Evolutionary conservation across 2,888 invertebrate species (phyloP), one percentile per base, ranked within the genome.

Genomic region (Antheraea yamamai): DNA sequence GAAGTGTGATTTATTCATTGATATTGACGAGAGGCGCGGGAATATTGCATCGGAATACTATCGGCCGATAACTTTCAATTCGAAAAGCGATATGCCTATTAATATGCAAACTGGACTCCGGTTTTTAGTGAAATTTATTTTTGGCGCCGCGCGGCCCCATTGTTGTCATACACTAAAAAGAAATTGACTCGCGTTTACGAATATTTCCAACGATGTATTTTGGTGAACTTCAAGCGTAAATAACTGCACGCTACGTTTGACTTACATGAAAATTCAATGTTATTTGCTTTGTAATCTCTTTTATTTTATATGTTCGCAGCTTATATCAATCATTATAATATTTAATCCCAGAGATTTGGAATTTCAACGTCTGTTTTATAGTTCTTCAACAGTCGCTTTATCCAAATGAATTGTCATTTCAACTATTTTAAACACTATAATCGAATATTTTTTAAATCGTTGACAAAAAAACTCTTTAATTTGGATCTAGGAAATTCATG

Each of bases 81-180:
- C 64, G 64, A 16, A 30, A 66, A 30, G 6, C 64, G 64, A 66
- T 66, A 66, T 30, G 16, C 64, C 64, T 66, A 66, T 66, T 66
- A 66, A 66, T 66, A 66, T 66, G 64, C 64, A 66, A 66, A 66
- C 30, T 66, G 64, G 26, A 26, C 30, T 30, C 30, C 30, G 30
- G 64, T 66, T 66, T 64, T 66, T 66, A 66, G 64, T 66, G 26
- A 66, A 66, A 66, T 66, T 66, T 66, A 66, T 66, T 66, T 66
- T 30, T 30, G 6, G 16, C 26, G 12, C 12, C 47, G 47, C 64
- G 26, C 64, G 0, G 30, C 4, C 14, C 16, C 61, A 23, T 61
- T 61, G 61, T 61, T n/a, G 23, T 20, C n/a, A 58, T 61, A 7
- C 23, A 61, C n/a, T 61, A 30, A 66, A 66, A 66, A 30, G 30